Conservation (phyloP, 2,113 vertebrate genomes). For the Pavo muticus region DNA sequence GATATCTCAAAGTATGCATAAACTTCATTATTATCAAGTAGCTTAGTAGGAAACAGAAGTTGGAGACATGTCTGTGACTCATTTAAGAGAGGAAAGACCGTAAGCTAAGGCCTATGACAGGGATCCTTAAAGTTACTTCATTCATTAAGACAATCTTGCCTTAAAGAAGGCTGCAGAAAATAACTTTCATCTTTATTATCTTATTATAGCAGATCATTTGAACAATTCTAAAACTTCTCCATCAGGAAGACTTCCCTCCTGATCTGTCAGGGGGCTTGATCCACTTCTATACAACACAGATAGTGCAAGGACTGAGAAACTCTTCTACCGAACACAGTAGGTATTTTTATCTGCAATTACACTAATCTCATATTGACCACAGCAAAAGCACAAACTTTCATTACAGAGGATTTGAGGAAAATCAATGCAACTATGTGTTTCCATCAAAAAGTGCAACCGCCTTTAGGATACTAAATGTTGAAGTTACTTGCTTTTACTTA, state of each 20-base stretch:
- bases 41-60: background rate
- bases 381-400: background rate
- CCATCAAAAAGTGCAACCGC: background rate
- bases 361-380: background rate
- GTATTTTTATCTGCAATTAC: background rate
- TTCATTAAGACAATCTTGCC: background rate
- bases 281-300: background rate
- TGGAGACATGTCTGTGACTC: background rate
- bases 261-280: background rate
- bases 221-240: background rate
- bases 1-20: background rate
- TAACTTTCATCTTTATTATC: background rate
- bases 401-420: background rate
- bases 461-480: background rate
- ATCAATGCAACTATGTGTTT: background rate
- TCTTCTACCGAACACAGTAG: background rate
- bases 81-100: background rate
- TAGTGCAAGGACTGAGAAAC: background rate
- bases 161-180: background rate
- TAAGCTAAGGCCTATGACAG: background rate
- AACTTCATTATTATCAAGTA: background rate
- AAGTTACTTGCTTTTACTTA: background rate
- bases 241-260: background rate
- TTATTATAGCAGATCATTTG: background rate
- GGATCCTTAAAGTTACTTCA: background rate